Percentiles rank a stretch among this genome's conserved stretches.
Conservation (phyloP, 1,140 invertebrate genomes). For the Heterodera schachtii region DNA sequence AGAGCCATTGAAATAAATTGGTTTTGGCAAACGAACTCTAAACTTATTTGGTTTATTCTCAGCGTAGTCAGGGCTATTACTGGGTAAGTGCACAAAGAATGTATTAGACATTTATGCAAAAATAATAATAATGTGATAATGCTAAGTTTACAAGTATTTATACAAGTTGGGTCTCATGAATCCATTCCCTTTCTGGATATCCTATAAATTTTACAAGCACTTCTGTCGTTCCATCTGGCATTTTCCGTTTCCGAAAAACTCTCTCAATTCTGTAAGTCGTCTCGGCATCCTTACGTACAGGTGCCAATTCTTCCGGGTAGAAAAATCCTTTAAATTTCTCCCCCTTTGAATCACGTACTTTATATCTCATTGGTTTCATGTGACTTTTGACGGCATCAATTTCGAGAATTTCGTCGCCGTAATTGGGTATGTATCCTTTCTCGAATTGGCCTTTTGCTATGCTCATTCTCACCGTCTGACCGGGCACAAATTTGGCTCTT, state of each 20-base stretch:
- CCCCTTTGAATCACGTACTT: slow-evolving; percentile 2
- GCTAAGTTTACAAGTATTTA: background rate
- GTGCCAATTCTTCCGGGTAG: background rate
- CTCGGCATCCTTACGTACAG: slow-evolving; percentile 16
- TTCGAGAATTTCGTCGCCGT: slow-evolving; percentile 20
- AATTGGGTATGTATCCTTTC: slow-evolving; percentile 25
- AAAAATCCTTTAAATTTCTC: slow-evolving; percentile 17
- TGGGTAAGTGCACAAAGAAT: slow-evolving; percentile 17
- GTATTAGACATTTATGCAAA: slow-evolving; percentile 25
- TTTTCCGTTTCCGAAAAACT: slow-evolving; percentile 7
- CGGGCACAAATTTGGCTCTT: background rate
- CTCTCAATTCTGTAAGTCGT: slow-evolving; percentile 13
- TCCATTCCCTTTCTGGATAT: slow-evolving; percentile 26
- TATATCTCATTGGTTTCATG: slow-evolving; percentile 14
- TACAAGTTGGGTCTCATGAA: slow-evolving; percentile 17
- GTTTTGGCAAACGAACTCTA: slow-evolving; percentile 14
- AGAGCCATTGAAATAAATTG: slow-evolving; percentile 15
- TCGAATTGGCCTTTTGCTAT: slow-evolving; percentile 17
- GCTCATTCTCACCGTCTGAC: slow-evolving; percentile 14
- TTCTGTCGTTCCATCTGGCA: background rate
- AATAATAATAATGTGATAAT: background rate
- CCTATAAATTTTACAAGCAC: slow-evolving; percentile 7
- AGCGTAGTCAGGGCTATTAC: slow-evolving; percentile 11
- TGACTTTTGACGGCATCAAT: background rate
- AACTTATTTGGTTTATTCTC: slow-evolving; percentile 11